Evolutionary conservation across 2,797 vertebrate genomes (phyloP).

Genomic region (Sebastes steindachneri): DNA sequence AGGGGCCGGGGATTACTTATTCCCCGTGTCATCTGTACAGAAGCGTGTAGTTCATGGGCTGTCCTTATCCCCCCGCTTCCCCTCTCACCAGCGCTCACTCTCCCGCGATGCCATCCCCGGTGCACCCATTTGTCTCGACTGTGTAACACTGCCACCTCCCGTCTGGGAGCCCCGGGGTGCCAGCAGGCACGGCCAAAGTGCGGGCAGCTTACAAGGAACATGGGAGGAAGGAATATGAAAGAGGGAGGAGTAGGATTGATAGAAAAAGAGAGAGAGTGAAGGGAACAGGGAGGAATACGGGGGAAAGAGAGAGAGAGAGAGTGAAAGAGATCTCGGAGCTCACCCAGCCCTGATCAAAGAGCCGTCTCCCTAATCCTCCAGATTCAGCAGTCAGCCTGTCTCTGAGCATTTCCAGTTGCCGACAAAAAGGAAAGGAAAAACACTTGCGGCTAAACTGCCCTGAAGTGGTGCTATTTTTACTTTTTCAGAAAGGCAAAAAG

Average conservation of each 20-base stretch:
- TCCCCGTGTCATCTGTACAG: slow-evolving; percentile 72
- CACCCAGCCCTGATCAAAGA: slow-evolving; percentile 84
- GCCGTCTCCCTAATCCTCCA: slow-evolving; percentile 83
- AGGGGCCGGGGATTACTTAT: slow-evolving; percentile 72
- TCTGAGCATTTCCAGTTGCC: slow-evolving; percentile 78
- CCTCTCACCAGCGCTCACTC: slow-evolving; percentile 54
- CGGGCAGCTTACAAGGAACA: slow-evolving; percentile 9
- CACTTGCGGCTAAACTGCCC: slow-evolving; percentile 83
- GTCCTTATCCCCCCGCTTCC: slow-evolving; percentile 58
- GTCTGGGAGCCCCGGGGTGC: slow-evolving; percentile 74
- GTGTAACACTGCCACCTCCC: slow-evolving; percentile 84
- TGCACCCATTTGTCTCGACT: slow-evolving; percentile 62
- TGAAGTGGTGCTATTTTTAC: slow-evolving; percentile 86
- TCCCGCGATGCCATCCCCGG: slow-evolving; percentile 54
- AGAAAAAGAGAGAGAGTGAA: slow-evolving; percentile 24
- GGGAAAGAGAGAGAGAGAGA: slow-evolving; percentile 43
- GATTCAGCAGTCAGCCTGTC: slow-evolving; percentile 83
- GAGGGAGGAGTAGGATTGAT: slow-evolving; percentile 39
- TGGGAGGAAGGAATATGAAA: slow-evolving; percentile 40
- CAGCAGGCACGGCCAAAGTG: slow-evolving; percentile 36
- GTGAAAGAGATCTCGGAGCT: slow-evolving; percentile 69
- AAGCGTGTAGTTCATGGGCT: slow-evolving; percentile 69
- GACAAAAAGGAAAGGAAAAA: slow-evolving; percentile 74
- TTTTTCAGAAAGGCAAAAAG: slow-evolving; percentile 75
- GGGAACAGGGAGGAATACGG: slow-evolving; percentile 42